Evolutionary conservation across 1,140 invertebrate species (phyloP).

Genomic region (Sesamia nonagrioides): DNA sequence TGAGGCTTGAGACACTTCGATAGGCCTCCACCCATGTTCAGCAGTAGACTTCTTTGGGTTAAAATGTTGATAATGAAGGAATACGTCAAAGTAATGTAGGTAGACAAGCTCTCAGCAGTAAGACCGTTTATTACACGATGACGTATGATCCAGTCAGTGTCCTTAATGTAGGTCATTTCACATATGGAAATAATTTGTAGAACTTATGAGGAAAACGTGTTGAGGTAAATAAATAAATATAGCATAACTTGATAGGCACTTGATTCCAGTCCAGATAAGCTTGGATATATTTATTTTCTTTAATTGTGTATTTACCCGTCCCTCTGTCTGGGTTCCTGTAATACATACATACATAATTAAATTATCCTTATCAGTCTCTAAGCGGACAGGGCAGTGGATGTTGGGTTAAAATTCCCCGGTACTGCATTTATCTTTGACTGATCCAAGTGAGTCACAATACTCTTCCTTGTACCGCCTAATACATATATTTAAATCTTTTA

Average conservation of each 20-base stretch:
- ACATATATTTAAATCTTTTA: background rate
- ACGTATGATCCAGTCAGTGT: conserved; percentile 14
- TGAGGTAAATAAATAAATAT: conserved; percentile 5
- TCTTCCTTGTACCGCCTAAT: background rate
- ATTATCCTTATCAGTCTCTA: too few species aligned
- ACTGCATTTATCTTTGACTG: background rate
- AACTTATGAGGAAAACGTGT: conserved; percentile 35
- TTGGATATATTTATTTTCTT: background rate
- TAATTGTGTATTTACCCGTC: background rate
- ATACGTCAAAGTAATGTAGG: background rate
- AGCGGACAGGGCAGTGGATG: too few species aligned
- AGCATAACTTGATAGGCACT: background rate
- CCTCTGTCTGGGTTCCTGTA: background rate
- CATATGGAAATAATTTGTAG: conserved; percentile 46
- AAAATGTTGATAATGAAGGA: background rate
- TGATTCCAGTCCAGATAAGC: background rate
- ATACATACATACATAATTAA: too few species aligned
- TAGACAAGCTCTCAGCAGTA: background rate
- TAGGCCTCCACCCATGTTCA: too few species aligned
- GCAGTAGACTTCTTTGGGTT: too few species aligned
- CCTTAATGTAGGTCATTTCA: conserved; percentile 44
- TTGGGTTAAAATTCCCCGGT: background rate
- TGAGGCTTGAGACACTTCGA: too few species aligned
- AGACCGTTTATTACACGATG: background rate
- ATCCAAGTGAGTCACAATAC: background rate